Base-by-base conservation (phyloP, 1,140 invertebrate genomes). In the Linepithema humile region DNA sequence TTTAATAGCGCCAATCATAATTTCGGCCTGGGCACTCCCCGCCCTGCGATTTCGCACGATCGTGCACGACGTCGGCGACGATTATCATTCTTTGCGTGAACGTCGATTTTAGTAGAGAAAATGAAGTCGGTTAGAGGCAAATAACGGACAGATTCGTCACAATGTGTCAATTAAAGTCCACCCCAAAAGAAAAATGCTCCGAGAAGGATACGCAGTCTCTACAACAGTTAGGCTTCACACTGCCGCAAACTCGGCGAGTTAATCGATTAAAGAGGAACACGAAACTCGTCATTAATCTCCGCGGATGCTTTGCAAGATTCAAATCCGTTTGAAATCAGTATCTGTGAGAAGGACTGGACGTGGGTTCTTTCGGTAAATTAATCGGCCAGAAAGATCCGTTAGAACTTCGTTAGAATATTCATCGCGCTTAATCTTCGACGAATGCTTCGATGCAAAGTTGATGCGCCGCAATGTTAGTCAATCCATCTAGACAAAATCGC, bases 81-180 rank as follows among this genome's bases (percentile, higher is more conserved):
- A 23, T 26, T 50, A 32, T 53, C 10, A 23, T 69, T 80, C 35
- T 23, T 45, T 15, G 38, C 10, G 23, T 53, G 6, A 78, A 53
- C 6, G 35, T 0, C 87, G 78, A 86, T 65, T 89, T 88, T 87
- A 83, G 70, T 64, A 55, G 50, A 82, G 38, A 60, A n/a, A 72
- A 82, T 55, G 55, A 86, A 82, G 55, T 88, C 73, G 73, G 83
- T 88, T 88, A 90, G 77, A 87, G 69, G 59, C 48, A 45, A 73
- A 74, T 62, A 74, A 6, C 48, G 72, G 43, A 26, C 45, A 35
- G n/a, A 53, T 23, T 62, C 48, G 38, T 82, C 70, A 87, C 82
- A 83, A 82, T 88, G 88, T 91, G 82, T 91, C 89, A 91, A 93
- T 93, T 94, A 94, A 94, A 94, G 93, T 94, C 93, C 93, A 94